Conservation (phyloP, 2,113 vertebrate species). For the Sander lucioperca region DNA sequence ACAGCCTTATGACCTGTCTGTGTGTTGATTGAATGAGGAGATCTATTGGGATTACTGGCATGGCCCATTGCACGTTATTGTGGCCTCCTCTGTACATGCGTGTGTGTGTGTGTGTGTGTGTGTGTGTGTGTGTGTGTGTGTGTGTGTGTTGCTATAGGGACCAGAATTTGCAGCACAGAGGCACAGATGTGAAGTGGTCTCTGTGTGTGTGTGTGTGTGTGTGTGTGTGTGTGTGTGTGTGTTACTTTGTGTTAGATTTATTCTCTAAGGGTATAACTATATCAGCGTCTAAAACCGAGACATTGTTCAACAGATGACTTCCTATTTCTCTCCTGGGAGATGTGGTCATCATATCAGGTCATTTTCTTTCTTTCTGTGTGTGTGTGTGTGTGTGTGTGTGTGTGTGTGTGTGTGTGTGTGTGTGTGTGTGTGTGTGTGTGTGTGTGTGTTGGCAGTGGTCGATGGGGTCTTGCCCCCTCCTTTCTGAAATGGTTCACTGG, state of each 20-base stretch:
- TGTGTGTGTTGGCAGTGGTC: conserved; percentile 43
- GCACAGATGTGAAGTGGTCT: too few species aligned
- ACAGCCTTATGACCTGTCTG: conserved; percentile 29
- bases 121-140: conserved; percentile 31
- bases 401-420: conserved; percentile 23
- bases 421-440: conserved; percentile 26
- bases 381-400: conserved; percentile 21
- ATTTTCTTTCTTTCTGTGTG: conserved; percentile 39
- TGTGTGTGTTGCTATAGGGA: conserved; percentile 8
- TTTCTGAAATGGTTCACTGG: conserved; percentile 76
- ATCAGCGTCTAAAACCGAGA: conserved; percentile 59
- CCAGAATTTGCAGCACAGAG: too few species aligned
- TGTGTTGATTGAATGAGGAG: conserved; percentile 47
- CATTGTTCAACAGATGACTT: conserved; percentile 61
- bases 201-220: conserved; percentile 38
- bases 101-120: conserved; percentile 39
- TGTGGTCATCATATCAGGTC: conserved; percentile 69
- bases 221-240: conserved; percentile 32
- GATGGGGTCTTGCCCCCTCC: conserved; percentile 66
- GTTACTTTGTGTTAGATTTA: conserved; percentile 34
- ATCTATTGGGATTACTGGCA: conserved; percentile 45
- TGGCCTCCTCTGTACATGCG: conserved; percentile 8
- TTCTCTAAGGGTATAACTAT: conserved; percentile 58
- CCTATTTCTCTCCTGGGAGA: conserved; percentile 55
- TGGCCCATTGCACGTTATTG: conserved; percentile 32